These are phyloP conservation scores for Plusia festucae DNA, from an alignment of 2,888 invertebrate genomes.

Conservation along the genomic window DNA sequence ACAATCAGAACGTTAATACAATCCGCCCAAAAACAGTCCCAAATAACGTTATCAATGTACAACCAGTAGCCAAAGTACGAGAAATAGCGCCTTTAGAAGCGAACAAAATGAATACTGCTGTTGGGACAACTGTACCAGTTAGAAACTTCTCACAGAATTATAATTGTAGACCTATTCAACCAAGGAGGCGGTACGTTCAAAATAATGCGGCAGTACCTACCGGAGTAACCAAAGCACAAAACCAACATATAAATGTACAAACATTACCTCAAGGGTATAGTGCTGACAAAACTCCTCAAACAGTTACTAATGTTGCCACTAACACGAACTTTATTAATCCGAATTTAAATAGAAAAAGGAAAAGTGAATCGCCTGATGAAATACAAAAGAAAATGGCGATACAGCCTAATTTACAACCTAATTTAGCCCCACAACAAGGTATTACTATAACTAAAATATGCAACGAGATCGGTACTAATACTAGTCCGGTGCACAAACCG, in stretches of 20 bases:
- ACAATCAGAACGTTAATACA: constrained; percentile 44
- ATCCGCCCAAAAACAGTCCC: constrained; percentile 41
- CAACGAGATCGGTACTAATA: constrained; percentile 65
- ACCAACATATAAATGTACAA: constrained; percentile 45
- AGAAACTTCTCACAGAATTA: constrained; percentile 62
- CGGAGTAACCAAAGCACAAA: constrained; percentile 34
- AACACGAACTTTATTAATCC: constrained; percentile 43
- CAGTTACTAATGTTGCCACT: constrained; percentile 29
- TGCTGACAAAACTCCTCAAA: constrained; percentile 34
- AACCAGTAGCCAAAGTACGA: constrained; percentile 45
- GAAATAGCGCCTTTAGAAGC: constrained; percentile 33
- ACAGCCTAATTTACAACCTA: constrained; percentile 50
- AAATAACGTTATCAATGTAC: constrained; percentile 42
- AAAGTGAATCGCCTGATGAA: constrained; percentile 82
- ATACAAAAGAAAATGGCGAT: constrained; percentile 65
- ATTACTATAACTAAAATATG: constrained; percentile 60
- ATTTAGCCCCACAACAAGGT: constrained; percentile 41
- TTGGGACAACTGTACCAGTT: constrained; percentile 37
- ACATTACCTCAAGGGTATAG: constrained; percentile 37
- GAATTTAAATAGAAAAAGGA: constrained; percentile 72
- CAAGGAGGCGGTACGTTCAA: constrained; percentile 64
- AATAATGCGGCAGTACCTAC: constrained; percentile 16
- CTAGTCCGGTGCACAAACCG: constrained; percentile 65
- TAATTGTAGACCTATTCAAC: constrained; percentile 74
- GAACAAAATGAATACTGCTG: constrained; percentile 35